Evolutionary conservation across 2,113 vertebrate species (phyloP), one percentile per base, ranked within the genome.

Genomic region (Pithys albifrons): DNA sequence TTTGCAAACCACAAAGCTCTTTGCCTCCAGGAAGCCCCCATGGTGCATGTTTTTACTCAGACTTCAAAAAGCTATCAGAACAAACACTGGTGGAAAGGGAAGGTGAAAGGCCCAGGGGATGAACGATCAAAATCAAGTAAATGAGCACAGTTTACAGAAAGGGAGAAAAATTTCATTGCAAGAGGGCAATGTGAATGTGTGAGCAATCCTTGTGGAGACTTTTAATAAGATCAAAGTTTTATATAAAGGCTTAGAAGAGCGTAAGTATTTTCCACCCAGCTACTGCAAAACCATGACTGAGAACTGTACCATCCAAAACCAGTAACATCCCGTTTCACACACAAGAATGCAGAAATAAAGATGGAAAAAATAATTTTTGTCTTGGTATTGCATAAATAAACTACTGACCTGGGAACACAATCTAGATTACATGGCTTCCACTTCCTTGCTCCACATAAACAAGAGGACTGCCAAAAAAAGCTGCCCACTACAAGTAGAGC

Each of bases 51-150:
- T 94, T 96, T 84, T 25, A 75, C 74, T 93, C 70, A 74, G 76
- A 80, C 95, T 97, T 91, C 94, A 95, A 96, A 94, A 94, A 74
- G 77, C 41, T 51, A 91, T 10, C 62, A 64, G 91, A 94, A 88
- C 49, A 87, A 89, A 93, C 72, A 52, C 82, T 43, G 41, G 43
- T 88, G 79, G 73, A 93, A 96, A 93, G 85, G 85, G 75, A 96
- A 96, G 94, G 96, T 96, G 81, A 96, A 96, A 92, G 80, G 52
- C 91, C 83, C 86, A 84, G 77, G 75, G 92, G 86, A 85, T 43
- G 57, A 91, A 91, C 0, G n/a, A 87, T 65, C 93, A 86, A 81
- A 95, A 91, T 85, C 46, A 35, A 88, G 57, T 65, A 72, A 95
- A 89, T 17, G 76, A 69, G 83, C 29, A 91, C 37, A 78, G 58